A percentile compares a stretch with the other conserved stretches of the same genome.
Conservation (phyloP, 2,888 invertebrate genomes). For the Lymantria dispar region DNA sequence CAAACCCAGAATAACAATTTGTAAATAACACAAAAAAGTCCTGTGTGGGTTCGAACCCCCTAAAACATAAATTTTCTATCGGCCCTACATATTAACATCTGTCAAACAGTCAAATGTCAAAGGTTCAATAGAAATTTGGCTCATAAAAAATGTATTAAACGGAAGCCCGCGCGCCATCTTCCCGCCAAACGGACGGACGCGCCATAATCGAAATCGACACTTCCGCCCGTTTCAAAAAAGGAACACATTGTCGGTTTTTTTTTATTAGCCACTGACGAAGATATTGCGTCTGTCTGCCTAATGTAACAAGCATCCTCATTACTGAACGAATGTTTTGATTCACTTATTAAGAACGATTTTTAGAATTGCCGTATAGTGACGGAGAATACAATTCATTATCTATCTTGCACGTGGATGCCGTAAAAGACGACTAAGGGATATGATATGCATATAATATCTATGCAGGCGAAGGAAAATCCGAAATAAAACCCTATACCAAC, state of each 20-base stretch:
- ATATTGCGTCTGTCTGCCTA: conserved; percentile 29
- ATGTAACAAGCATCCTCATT: conserved; percentile 29
- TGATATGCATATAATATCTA: no score
- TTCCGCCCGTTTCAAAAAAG: conserved; percentile 56
- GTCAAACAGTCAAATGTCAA: conserved; percentile 2
- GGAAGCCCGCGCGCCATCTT: conserved; percentile 53
- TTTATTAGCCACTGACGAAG: conserved; percentile 37
- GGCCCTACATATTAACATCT: conserved; percentile 1
- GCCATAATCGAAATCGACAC: conserved; percentile 62
- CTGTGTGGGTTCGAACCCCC: no score
- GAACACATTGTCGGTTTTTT: conserved; percentile 50
- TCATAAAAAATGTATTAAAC: conserved; percentile 30
- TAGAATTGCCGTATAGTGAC: no score
- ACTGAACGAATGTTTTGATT: conserved; percentile 19
- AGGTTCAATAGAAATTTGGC: conserved; percentile 13
- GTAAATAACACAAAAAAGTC: no score
- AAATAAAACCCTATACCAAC: no score
- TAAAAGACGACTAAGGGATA: no score
- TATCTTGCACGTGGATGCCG: no score
- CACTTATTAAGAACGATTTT: conserved; percentile 8
- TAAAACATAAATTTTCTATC: no score
- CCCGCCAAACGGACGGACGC: conserved; percentile 56
- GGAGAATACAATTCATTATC: no score
- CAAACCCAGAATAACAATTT: no score
- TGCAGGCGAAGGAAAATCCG: no score